These are phyloP conservation scores for Tor tambroides DNA, from an alignment of 2,113 vertebrate species.

Conservation along the genomic window DNA sequence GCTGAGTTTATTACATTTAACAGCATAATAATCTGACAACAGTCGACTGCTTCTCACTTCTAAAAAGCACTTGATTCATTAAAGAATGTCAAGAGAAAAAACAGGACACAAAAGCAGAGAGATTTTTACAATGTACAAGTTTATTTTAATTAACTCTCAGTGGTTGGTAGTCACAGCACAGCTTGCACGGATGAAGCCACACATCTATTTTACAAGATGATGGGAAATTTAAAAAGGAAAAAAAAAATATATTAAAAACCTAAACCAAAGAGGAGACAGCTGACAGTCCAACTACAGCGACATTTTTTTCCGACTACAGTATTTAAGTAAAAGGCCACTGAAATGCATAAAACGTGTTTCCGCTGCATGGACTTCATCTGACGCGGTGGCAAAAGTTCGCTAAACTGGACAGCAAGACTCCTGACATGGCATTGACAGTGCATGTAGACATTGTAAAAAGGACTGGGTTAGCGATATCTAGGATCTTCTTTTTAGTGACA, in stretches of 20 bases:
- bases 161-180: constrained; percentile 92
- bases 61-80: background rate
- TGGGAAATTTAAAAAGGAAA: constrained; percentile 55
- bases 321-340: constrained; percentile 91
- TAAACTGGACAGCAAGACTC: constrained; percentile 80
- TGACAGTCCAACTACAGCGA: constrained; percentile 71
- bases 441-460: constrained; percentile 82
- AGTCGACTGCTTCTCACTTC: background rate
- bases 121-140: constrained; percentile 99
- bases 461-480: constrained; percentile 80
- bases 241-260: constrained; percentile 58
- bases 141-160: constrained; percentile 96
- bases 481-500: constrained; percentile 74
- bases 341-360: constrained; percentile 92
- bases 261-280: constrained; percentile 68
- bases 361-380: constrained; percentile 74
- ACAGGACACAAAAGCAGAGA: constrained; percentile 78
- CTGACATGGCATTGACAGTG: constrained; percentile 89
- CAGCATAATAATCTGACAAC: background rate
- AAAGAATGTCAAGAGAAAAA: constrained; percentile 71
- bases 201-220: constrained; percentile 82
- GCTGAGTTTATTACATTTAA: background rate
- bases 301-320: constrained; percentile 71
- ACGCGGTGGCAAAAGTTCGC: constrained; percentile 72
- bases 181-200: constrained; percentile 88